Evolutionary conservation across 2,113 vertebrate species (phyloP), one percentile per base, ranked within the genome.

Genomic region (Heloderma charlesbogerti): DNA sequence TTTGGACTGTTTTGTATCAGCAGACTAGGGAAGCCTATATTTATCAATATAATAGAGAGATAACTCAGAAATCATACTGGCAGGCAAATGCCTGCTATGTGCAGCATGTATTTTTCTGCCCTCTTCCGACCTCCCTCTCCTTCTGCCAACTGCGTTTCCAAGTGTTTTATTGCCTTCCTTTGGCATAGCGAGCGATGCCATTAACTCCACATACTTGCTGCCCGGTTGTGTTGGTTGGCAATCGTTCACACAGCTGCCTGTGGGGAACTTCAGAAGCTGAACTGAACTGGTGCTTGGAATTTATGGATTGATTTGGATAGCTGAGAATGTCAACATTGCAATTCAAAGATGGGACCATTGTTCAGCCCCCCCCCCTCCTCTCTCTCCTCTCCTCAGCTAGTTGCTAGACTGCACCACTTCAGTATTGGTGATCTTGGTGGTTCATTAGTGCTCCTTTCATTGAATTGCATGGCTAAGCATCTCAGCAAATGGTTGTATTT

Each of bases 171-270:
- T 3, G 0, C 84, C 67, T 90, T 85, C 45, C 72, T 79, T 71
- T 45, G 89, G n/a, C 37, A 15, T 1, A 10, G 1, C 60, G 75
- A 72, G 31, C 2, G 18, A 66, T 69, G 77, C 77, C 77, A 51
- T 88, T 81, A 88, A 69, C 63, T n/a, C 20, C 45, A 27, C 31
- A 48, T 45, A 67, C 40, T 88, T 34, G 75, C 75, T 80, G 77
- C 77, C 60, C 77, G 8, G 87, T 88, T 80, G 77, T 69, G 87
- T 54, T 25, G 22, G 63, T 81, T 88, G 87, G 87, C 60, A 88
- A 40, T 66, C 80, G 29, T 86, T 34, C 86, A n/a, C 75, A 72
- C 77, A 81, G 18, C 37, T 74, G 20, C 67, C 27, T 45, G 60
- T 81, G 22, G 69, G 13, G 40, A 79, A 78, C 37, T 34, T 78